Evolutionary conservation across 2,797 vertebrate species (phyloP).

Genomic region (Diplodus sargus): DNA sequence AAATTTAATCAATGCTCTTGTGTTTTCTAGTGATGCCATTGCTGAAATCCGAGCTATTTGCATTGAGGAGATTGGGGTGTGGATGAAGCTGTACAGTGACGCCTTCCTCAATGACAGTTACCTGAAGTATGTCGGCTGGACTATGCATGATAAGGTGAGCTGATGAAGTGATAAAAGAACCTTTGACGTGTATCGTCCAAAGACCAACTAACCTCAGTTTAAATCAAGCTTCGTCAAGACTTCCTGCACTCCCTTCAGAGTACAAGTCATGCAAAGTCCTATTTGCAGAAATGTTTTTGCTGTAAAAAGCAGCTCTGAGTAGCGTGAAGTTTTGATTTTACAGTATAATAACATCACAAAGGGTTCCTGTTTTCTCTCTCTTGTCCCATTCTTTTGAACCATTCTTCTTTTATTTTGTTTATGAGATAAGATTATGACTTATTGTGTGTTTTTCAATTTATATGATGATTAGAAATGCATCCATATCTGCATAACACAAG

Average conservation of each 20-base stretch:
- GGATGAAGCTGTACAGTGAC: conserved; percentile 98
- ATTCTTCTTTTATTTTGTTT: not conserved
- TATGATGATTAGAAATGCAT: not conserved
- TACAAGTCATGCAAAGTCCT: not conserved
- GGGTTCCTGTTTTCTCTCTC: not conserved
- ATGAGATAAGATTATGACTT: not conserved
- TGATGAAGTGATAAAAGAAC: not conserved
- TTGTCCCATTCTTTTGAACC: not conserved
- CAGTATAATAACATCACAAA: not conserved
- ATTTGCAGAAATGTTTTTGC: not conserved
- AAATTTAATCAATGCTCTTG: not conserved
- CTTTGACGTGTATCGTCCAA: not conserved
- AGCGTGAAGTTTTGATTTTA: not conserved
- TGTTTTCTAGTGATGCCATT: conserved; percentile 90
- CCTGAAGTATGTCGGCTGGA: conserved; percentile 97
- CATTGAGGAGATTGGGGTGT: conserved; percentile 96
- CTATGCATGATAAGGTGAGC: conserved; percentile 95
- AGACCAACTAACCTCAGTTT: not conserved
- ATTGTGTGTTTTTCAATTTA: not conserved
- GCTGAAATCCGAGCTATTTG: conserved; percentile 95
- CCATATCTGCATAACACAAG: not conserved
- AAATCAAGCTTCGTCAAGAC: not conserved
- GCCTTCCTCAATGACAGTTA: conserved; percentile 97
- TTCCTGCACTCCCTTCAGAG: not conserved
- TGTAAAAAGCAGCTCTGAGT: not conserved